A percentile compares a stretch with the other conserved stretches of the same genome.
Conservation (phyloP, 2,113 vertebrate genomes). For the Calonectris borealis region DNA sequence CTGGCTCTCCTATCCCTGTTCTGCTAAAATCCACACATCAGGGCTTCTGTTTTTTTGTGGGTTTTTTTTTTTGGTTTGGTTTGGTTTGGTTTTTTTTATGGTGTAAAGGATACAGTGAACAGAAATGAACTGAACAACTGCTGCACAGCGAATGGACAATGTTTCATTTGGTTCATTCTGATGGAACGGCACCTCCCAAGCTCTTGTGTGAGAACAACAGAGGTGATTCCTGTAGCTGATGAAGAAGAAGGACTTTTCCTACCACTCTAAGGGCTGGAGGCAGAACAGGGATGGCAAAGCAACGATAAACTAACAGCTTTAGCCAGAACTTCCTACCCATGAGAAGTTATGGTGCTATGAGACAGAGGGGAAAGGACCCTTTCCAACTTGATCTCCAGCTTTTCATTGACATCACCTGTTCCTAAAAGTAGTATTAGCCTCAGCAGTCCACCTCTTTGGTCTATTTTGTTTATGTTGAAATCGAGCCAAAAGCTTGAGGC, state of each 20-base stretch:
- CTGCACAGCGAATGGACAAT: not conserved
- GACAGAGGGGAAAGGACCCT: not conserved
- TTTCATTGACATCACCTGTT: not conserved
- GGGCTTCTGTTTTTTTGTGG: not conserved
- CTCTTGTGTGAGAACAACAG: not conserved
- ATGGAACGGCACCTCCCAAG: constrained; percentile 4
- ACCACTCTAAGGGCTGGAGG: not conserved
- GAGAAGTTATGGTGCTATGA: constrained; percentile 19
- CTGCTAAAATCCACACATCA: constrained; percentile 45
- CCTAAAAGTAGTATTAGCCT: not conserved
- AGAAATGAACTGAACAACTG: constrained; percentile 1
- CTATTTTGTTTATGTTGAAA: not conserved
- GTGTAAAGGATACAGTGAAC: constrained; percentile 22
- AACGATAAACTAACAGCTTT: not conserved
- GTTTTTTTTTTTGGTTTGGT: not conserved
- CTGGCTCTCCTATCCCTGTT: constrained; percentile 52
- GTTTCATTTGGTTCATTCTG: not conserved
- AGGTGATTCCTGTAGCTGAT: not conserved
- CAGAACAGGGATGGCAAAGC: not conserved
- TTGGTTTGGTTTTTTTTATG: not conserved
- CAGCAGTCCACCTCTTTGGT: not conserved
- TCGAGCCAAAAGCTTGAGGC: not conserved
- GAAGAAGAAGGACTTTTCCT: constrained; percentile 8
- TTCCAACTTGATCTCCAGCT: not conserved
- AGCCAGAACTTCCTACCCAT: not conserved